These are phyloP conservation scores for Willisornis vidua DNA, from an alignment of 2,113 vertebrate genomes.

Conservation along the genomic window DNA sequence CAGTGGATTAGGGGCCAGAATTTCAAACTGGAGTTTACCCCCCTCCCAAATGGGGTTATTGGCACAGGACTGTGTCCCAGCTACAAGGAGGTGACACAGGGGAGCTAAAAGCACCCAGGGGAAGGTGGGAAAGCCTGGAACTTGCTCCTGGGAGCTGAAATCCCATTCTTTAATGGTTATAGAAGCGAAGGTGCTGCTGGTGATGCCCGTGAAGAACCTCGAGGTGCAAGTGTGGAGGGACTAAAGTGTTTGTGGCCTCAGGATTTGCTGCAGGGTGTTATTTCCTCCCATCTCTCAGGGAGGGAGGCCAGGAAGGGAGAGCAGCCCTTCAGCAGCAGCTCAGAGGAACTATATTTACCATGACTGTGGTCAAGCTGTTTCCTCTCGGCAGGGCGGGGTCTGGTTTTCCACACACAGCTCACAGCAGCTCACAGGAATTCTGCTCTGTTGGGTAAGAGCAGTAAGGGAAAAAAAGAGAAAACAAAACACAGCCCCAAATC, in stretches of 20 bases:
- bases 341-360: not conserved
- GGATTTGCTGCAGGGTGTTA: not conserved
- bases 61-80: not conserved
- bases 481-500: not conserved
- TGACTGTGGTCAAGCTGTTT: not conserved
- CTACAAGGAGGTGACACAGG: not conserved
- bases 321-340: not conserved
- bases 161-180: not conserved
- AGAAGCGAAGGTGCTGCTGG: not conserved
- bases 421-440: not conserved
- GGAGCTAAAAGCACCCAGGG: not conserved
- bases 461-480: accelerated
- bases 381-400: constrained; percentile 34
- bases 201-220: accelerated
- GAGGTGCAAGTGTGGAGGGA: not conserved
- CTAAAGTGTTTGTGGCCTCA: not conserved
- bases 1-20: not conserved
- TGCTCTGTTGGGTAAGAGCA: not conserved
- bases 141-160: not conserved
- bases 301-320: not conserved
- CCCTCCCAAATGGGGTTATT: not conserved
- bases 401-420: not conserved
- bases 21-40: not conserved
- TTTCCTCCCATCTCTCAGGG: not conserved
- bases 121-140: not conserved